Conservation (phyloP, 2,888 invertebrate genomes). For the Lamellibrachia satsuma region DNA sequence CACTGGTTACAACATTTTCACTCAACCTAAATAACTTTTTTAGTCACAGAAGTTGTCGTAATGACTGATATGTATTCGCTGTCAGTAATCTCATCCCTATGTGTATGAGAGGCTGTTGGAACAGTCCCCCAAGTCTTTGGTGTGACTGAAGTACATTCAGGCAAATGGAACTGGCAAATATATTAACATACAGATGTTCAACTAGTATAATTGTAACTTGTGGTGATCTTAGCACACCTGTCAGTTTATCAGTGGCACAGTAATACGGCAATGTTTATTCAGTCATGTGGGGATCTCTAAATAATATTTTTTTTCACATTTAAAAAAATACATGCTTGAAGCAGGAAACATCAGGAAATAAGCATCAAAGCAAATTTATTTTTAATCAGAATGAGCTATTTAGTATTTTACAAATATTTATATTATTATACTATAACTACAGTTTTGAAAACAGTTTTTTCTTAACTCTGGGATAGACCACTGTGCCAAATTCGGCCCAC, state of each 20-base stretch:
- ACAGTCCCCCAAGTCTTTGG: neutral
- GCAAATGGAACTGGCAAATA: neutral
- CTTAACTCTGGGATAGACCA: too few species aligned
- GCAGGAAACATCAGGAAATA: neutral
- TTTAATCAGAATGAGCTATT: neutral
- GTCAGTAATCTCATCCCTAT: neutral
- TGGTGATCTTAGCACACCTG: neutral
- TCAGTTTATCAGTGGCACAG: neutral
- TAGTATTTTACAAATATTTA: neutral
- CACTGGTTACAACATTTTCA: neutral
- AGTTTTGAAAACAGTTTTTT: too few species aligned
- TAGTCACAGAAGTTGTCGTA: neutral
- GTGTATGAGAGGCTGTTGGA: neutral
- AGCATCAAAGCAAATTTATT: neutral
- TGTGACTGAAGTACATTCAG: neutral
- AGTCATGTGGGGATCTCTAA: neutral
- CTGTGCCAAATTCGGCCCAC: too few species aligned
- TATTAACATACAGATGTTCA: neutral
- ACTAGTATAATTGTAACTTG: neutral
- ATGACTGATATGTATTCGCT: neutral
- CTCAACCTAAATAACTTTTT: neutral
- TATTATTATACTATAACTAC: neutral
- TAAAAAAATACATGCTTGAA: neutral
- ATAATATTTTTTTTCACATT: neutral
- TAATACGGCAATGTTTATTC: neutral